phyloP scores from a whole-genome alignment of 2,113 vertebrate species.

The Vulpes vulpes region DNA sequence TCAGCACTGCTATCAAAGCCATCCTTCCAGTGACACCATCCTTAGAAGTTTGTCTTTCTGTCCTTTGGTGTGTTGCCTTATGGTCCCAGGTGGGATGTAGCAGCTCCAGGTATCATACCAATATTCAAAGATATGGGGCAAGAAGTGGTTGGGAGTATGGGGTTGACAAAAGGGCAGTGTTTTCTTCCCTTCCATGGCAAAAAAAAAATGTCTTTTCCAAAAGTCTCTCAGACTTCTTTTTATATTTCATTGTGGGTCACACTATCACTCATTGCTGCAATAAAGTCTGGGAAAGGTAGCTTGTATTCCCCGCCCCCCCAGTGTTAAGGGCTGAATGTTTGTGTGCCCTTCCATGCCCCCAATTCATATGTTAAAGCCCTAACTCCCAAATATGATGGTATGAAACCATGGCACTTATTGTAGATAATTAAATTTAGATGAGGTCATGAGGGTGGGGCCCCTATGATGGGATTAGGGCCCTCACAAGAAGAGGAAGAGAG shows the following conservation, averaged over 20 bases:
- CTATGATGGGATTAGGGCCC: neutral
- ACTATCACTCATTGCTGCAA: neutral
- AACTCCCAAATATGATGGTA: neutral
- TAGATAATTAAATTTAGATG: neutral
- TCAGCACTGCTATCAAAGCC: too few relatives aligned
- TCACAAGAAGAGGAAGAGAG: neutral
- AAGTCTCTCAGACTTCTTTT: neutral
- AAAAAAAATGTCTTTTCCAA: neutral
- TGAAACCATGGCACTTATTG: neutral
- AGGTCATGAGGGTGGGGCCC: neutral
- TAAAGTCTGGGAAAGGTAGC: neutral
- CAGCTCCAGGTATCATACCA: neutral
- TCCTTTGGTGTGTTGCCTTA: neutral
- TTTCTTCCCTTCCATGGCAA: neutral
- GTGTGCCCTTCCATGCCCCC: neutral
- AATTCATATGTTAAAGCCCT: neutral
- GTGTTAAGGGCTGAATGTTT: neutral
- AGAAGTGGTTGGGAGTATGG: neutral
- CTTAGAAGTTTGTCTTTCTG: neutral
- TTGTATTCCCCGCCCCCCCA: neutral
- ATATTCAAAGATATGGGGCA: neutral
- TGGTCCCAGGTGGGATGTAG: neutral
- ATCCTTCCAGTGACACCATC: neutral
- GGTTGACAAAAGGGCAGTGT: neutral
- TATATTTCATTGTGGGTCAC: neutral